These are phyloP conservation scores for Philonicus albiceps DNA, from an alignment of 2,888 invertebrate genomes.

Conservation along the genomic window DNA sequence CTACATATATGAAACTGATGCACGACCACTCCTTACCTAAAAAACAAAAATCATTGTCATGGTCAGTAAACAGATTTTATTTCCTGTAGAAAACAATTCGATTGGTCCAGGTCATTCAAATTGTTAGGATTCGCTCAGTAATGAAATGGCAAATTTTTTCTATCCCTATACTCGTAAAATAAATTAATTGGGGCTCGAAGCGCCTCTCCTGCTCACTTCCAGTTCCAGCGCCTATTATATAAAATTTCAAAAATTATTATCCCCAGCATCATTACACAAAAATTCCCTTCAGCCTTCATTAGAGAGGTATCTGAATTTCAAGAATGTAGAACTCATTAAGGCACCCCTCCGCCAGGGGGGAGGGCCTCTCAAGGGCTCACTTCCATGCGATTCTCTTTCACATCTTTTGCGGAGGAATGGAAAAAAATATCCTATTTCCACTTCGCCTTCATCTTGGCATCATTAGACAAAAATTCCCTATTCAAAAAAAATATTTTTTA, in stretches of 20 bases:
- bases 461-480: slow-evolving; percentile 23
- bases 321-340: slow-evolving; percentile 12
- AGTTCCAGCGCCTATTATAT: neutral
- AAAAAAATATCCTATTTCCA: slow-evolving; percentile 22
- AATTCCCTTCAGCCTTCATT: slow-evolving; percentile 1
- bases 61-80: neutral
- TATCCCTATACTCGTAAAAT: neutral
- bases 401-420: neutral
- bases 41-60: neutral
- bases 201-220: neutral
- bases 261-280: slow-evolving; percentile 1
- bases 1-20: neutral
- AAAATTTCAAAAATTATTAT: slow-evolving; percentile 10
- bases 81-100: neutral
- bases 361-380: neutral
- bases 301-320: slow-evolving; percentile 10
- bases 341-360: neutral
- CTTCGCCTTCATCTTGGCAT: slow-evolving; percentile 9
- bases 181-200: slow-evolving; percentile 5
- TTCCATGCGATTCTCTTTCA: neutral
- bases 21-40: neutral
- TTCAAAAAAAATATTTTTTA: slow-evolving; percentile 1
- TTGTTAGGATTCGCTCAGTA: neutral
- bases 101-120: neutral
- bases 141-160: neutral